These are phyloP conservation scores for Lophochroa leadbeateri DNA, from an alignment of 2,113 vertebrate genomes.

Conservation along the genomic window DNA sequence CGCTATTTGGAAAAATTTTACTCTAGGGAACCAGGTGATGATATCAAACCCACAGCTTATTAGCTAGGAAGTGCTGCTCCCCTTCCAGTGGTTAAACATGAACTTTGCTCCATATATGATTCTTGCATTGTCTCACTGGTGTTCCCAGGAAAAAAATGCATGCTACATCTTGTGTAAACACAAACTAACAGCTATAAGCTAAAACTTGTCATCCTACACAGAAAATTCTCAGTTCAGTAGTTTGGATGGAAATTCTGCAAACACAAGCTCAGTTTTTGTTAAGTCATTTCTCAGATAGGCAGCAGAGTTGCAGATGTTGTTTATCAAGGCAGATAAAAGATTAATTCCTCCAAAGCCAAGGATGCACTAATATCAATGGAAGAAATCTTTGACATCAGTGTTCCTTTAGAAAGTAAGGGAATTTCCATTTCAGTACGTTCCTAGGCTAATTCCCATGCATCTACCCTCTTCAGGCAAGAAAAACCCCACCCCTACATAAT, in stretches of 20 bases:
- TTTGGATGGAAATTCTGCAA: neutral
- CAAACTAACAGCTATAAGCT: neutral
- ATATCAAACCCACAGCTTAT: neutral
- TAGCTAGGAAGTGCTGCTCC: neutral
- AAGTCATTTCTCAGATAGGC: neutral
- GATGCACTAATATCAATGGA: neutral
- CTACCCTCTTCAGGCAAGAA: neutral
- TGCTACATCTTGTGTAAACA: neutral
- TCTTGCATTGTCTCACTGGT: neutral
- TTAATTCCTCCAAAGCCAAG: neutral
- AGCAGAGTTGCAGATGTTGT: neutral
- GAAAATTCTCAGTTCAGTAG: neutral
- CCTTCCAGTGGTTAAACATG: neutral
- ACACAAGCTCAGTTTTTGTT: neutral
- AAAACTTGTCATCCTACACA: neutral
- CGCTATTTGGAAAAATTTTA: neutral
- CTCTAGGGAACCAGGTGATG: neutral
- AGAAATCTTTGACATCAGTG: neutral
- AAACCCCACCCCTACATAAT: neutral
- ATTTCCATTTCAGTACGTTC: neutral
- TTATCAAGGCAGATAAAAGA: neutral
- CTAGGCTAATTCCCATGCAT: neutral
- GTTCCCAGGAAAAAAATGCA: slow-evolving; percentile 19
- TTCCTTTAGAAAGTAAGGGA: neutral
- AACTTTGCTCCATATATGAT: neutral